Evolutionary conservation across 2,797 vertebrate genomes (phyloP), one percentile per base, ranked within the genome.

Genomic region (Protosalanx chinensis): DNA sequence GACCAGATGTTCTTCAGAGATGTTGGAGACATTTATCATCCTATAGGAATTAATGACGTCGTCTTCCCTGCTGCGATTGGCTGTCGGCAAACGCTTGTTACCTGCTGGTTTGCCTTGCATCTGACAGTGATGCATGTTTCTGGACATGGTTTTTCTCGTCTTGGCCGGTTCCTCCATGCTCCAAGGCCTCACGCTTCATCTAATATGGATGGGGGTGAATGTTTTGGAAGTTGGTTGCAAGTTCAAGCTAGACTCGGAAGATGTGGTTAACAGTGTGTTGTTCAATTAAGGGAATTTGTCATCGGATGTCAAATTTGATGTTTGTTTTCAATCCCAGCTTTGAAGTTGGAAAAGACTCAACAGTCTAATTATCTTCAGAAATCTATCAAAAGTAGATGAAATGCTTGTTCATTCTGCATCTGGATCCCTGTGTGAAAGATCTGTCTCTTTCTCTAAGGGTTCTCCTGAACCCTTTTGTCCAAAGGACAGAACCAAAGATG

Each of bases 381-480:
- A 15, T 67, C 16, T 23, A 41, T 65, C n/a, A 69, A 6, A 20
- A 13, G 15, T 13, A 67, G 27, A 29, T 46, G 23, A 0, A 6
- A 4, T 59, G 0, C n/a, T 56, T n/a, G 67, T 29, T 70, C 30
- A 23, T 23, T 51, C 33, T 70, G 30, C 37, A 41, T 41, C 8
- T 41, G 8, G 41, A 46, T 46, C 10, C 13, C 12, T 13, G 2
- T 46, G 10, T 46, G 3, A 35, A 46, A 12, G 2, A 41, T 41
- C 1, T 72, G 10, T 68, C 18, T 84, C 7, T 23, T 77, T 35
- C 89, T 84, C 73, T 61, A 91, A 97, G 96, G 94, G 94, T 81
- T 98, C 96, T 72, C 96, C 96, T 20, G 95, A 94, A 72, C 84
- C 93, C 73, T 95, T 98, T 81, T 97, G 96, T 79, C 82, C 95